These are phyloP conservation scores for Carabus problematicus DNA, from an alignment of 2,888 invertebrate species.

Conservation along the genomic window DNA sequence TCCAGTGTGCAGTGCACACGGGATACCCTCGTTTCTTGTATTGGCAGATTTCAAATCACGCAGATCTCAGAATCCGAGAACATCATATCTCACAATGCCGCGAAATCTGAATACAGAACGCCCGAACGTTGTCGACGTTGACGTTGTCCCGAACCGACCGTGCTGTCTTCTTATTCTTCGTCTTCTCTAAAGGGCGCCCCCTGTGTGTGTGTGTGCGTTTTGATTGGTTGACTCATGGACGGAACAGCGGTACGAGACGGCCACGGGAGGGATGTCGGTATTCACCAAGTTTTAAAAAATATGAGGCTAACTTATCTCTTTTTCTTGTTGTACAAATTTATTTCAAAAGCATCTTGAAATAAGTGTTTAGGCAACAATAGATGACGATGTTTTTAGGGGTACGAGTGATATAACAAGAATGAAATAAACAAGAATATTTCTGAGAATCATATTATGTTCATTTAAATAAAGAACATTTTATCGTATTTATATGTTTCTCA, in stretches of 20 bases:
- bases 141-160: too few species aligned
- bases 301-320: neutral
- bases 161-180: neutral
- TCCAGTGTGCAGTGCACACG: neutral
- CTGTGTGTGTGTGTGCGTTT: neutral
- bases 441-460: constrained; percentile 18
- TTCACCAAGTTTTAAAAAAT: neutral
- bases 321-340: neutral
- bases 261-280: too few species aligned
- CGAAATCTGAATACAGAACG: constrained; percentile 9
- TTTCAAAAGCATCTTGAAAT: neutral
- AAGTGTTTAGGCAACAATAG: neutral
- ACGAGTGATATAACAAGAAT: neutral
- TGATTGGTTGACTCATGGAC: constrained; percentile 1
- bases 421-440: neutral
- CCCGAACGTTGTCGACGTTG: too few species aligned
- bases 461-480: too few species aligned
- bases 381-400: too few species aligned
- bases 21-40: constrained; percentile 7
- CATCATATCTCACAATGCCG: constrained; percentile 13
- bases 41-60: constrained; percentile 17
- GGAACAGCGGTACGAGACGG: neutral
- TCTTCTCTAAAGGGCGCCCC: neutral
- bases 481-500: too few species aligned
- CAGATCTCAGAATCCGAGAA: neutral